These are phyloP conservation scores for Eremobia ochroleuca DNA, from an alignment of 2,888 invertebrate genomes.

Conservation along the genomic window DNA sequence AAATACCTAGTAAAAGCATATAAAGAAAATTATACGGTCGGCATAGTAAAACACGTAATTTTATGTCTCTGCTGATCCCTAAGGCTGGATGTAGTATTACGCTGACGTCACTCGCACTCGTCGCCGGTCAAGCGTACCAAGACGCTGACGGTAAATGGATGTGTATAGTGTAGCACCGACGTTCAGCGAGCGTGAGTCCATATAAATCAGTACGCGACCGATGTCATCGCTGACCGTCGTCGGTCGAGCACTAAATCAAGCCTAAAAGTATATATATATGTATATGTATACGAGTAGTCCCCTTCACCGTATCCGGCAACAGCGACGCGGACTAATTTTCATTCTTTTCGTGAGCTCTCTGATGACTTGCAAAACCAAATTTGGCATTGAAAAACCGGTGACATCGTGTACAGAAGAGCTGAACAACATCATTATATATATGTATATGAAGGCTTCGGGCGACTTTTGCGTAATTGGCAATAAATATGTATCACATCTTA, in stretches of 20 bases:
- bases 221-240: neutral
- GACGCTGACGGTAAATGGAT: neutral
- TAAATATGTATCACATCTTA: slow-evolving; percentile 8
- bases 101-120: too few relatives aligned
- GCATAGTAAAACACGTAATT: neutral
- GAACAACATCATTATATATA: too few relatives aligned
- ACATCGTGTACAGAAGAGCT: too few relatives aligned
- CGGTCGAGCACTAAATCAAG: neutral
- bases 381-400: too few relatives aligned
- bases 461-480: neutral
- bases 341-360: too few relatives aligned
- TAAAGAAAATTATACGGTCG: neutral
- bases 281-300: too few relatives aligned
- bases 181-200: neutral
- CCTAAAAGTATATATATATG: neutral
- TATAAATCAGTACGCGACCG: neutral
- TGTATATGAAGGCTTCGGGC: too few relatives aligned
- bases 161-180: neutral
- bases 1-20: neutral
- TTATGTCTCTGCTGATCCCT: neutral
- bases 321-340: too few relatives aligned
- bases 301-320: too few relatives aligned
- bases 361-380: too few relatives aligned
- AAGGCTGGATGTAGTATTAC: too few relatives aligned
- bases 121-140: too few relatives aligned